These are phyloP conservation scores for Vultur gryphus DNA, from an alignment of 2,797 vertebrate species.

Conservation along the genomic window DNA sequence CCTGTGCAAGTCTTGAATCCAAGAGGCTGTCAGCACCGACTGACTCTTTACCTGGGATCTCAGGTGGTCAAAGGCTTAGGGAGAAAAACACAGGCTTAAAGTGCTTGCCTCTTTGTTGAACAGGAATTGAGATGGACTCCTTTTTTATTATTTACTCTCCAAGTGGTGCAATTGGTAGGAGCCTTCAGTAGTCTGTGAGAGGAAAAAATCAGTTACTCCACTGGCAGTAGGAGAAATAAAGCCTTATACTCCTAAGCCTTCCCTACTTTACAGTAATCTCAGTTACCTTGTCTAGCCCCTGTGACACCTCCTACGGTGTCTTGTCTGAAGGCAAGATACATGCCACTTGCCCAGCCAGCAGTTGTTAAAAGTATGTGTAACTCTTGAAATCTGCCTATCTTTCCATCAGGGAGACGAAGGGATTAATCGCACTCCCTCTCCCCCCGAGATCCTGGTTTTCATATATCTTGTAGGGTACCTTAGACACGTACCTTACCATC, in stretches of 20 bases:
- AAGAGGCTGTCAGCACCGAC: rapidly evolving
- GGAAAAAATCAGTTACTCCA: not conserved
- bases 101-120: not conserved
- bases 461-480: not conserved
- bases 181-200: not conserved
- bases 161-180: not conserved
- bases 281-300: not conserved
- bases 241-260: not conserved
- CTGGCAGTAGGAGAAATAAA: not conserved
- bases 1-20: not conserved
- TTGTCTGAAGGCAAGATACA: not conserved
- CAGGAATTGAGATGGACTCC: not conserved
- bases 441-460: not conserved
- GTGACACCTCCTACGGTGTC: not conserved
- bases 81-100: not conserved
- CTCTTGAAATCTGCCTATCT: not conserved
- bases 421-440: not conserved
- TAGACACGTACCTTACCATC: not conserved
- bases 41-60: not conserved
- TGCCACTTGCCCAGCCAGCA: not conserved
- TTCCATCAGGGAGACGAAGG: not conserved
- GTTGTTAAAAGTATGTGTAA: not conserved
- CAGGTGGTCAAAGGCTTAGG: not conserved
- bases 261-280: not conserved
- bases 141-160: not conserved